These are phyloP conservation scores for Tretioscincus oriximinensis DNA, from an alignment of 2,113 vertebrate genomes.

Conservation along the genomic window DNA sequence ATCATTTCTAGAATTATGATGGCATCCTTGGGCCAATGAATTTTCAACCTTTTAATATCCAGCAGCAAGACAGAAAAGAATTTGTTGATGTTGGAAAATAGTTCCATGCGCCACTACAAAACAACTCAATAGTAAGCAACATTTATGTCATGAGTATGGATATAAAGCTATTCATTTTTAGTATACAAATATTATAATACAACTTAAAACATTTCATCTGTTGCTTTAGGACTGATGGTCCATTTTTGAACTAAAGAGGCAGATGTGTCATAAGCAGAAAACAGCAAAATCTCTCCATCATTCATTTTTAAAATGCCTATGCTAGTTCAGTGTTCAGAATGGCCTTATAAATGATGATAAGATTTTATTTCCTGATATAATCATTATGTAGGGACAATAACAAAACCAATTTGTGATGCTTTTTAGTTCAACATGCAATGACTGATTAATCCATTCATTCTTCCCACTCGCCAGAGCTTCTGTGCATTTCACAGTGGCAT, in stretches of 20 bases:
- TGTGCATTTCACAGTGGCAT: neutral
- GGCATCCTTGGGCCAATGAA: conserved; percentile 33
- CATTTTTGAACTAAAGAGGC: neutral
- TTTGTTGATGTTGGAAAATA: conserved; percentile 11
- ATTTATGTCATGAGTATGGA: neutral
- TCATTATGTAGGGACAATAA: neutral
- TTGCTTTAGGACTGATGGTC: neutral
- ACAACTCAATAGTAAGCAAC: neutral
- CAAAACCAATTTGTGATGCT: neutral
- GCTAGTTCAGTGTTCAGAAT: neutral
- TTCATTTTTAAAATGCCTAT: conserved; percentile 4
- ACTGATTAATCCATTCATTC: neutral
- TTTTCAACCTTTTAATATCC: neutral
- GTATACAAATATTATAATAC: neutral
- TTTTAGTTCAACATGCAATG: neutral
- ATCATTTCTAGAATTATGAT: conserved; percentile 34
- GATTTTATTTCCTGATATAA: neutral
- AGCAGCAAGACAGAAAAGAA: conserved; percentile 14
- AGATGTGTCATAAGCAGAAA: neutral
- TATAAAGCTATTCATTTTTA: neutral
- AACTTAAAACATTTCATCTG: neutral
- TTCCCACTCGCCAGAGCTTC: neutral
- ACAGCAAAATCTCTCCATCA: neutral
- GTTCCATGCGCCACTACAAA: neutral
- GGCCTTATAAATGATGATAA: neutral